phyloP scores from a whole-genome alignment of 2,888 invertebrate genomes.

The Doris montereyensis region DNA sequence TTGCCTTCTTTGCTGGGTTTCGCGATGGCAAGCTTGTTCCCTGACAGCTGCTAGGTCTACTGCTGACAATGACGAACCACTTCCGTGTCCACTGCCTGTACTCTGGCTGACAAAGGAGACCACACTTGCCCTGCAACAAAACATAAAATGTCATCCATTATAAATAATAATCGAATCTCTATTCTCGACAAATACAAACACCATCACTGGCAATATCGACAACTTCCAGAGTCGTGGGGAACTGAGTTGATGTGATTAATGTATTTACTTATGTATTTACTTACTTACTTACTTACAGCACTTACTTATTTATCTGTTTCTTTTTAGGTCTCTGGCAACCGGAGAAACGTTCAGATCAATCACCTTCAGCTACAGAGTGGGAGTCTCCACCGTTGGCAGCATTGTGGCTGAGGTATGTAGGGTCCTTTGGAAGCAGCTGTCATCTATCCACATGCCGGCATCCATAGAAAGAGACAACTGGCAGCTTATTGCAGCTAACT shows the following conservation, averaged over 20 bases:
- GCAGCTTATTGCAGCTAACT: constrained; percentile 35
- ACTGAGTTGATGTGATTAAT: not conserved
- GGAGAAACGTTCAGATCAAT: constrained; percentile 30
- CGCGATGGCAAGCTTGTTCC: not conserved
- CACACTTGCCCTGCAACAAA: no score
- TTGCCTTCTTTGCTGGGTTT: not conserved
- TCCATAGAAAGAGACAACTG: constrained; percentile 17
- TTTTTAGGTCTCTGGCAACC: constrained; percentile 37
- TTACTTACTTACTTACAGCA: no score
- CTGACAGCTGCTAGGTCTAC: no score
- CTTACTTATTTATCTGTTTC: not conserved
- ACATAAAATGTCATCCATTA: no score
- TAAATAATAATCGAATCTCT: no score
- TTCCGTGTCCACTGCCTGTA: no score
- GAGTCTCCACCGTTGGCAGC: constrained; percentile 22
- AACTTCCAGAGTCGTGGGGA: no score
- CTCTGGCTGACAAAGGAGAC: no score
- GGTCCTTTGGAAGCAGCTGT: not conserved
- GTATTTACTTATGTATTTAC: no score
- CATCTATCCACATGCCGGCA: not conserved
- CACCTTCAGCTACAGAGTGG: constrained; percentile 28
- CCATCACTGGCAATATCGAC: no score
- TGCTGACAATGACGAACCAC: no score
- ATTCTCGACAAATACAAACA: no score
- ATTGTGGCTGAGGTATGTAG: constrained; percentile 31